phyloP scores from a whole-genome alignment of 1,140 invertebrate species.

The Tetraneura akinire region DNA sequence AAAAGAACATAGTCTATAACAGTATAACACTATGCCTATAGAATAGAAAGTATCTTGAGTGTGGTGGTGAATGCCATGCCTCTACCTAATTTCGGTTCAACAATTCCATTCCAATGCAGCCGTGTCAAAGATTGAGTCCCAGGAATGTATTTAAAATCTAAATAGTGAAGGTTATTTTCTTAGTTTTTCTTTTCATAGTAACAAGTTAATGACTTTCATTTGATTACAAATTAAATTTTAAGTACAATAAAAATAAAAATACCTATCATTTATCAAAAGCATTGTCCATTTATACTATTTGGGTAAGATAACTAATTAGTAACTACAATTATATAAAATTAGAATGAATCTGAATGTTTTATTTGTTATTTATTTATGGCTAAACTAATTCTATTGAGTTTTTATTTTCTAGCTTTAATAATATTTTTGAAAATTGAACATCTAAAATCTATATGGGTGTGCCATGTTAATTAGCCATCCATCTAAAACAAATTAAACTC shows the following conservation, averaged over 20 bases:
- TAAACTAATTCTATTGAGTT: too few species aligned
- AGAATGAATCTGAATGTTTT: too few species aligned
- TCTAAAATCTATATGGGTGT: background rate
- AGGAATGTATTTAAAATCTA: constrained; percentile 23
- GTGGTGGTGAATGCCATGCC: background rate
- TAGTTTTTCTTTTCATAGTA: background rate
- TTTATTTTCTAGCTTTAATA: too few species aligned
- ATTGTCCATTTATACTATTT: background rate
- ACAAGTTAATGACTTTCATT: background rate
- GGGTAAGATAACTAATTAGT: constrained; percentile 16
- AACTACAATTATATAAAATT: too few species aligned
- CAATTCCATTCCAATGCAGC: background rate
- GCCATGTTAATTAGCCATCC: background rate
- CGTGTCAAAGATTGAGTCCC: background rate
- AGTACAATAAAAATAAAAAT: background rate
- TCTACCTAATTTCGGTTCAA: background rate
- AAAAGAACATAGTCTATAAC: too few species aligned
- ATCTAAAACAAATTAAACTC: background rate
- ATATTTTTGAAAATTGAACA: background rate
- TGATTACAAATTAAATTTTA: background rate
- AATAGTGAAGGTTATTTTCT: constrained; percentile 28
- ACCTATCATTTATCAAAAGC: background rate
- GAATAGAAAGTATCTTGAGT: constrained; percentile 1
- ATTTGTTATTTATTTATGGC: too few species aligned
- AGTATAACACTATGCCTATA: too few species aligned